These are phyloP conservation scores for Cephus nigrinus DNA, from an alignment of 2,888 invertebrate species.

Conservation along the genomic window DNA sequence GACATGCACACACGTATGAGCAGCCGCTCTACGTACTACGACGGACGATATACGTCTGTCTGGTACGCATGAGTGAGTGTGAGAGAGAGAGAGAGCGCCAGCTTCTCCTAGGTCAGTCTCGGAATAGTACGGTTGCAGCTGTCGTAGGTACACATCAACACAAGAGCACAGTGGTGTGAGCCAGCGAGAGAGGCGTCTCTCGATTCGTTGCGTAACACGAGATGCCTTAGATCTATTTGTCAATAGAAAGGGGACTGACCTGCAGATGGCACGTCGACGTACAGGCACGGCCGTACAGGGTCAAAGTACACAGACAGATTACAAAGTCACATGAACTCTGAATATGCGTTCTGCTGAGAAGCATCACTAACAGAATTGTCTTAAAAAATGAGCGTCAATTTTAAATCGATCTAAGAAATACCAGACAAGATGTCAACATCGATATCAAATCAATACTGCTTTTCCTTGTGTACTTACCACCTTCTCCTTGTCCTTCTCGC, in stretches of 20 bases:
- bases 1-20: too few species aligned
- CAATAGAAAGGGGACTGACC: background rate
- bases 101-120: conserved; percentile 35
- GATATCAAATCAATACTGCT: background rate
- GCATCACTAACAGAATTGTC: background rate
- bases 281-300: background rate
- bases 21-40: background rate
- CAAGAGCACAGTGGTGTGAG: background rate
- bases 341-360: background rate
- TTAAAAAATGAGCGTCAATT: background rate
- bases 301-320: too few species aligned
- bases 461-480: conserved; percentile 39
- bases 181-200: background rate
- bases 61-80: too few species aligned
- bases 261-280: background rate
- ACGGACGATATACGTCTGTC: background rate
- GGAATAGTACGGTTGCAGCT: conserved; percentile 24
- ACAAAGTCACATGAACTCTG: background rate
- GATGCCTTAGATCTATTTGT: background rate
- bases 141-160: background rate
- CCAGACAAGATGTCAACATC: background rate
- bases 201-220: background rate
- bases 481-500: conserved; percentile 77
- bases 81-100: conserved; percentile 1
- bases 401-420: conserved; percentile 10